These are phyloP conservation scores for Ennomos quercinarius DNA, from an alignment of 2,888 invertebrate species.

Conservation along the genomic window DNA sequence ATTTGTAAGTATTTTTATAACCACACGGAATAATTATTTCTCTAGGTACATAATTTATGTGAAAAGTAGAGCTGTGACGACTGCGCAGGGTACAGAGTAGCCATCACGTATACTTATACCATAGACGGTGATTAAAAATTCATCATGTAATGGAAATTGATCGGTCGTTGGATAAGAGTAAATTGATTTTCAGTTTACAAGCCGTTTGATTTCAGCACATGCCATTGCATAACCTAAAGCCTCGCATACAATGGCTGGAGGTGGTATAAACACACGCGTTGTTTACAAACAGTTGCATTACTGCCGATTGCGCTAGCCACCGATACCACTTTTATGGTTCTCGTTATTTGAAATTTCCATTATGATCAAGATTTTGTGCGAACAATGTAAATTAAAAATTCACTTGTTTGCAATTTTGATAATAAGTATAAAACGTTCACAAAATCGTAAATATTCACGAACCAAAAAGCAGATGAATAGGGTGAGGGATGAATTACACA, in stretches of 20 bases:
- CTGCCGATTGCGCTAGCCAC: conserved; percentile 56
- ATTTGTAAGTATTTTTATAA: too few species aligned
- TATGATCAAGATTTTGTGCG: conserved; percentile 22
- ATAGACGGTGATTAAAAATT: conserved; percentile 39
- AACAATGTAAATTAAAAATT: background rate
- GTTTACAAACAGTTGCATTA: conserved; percentile 80
- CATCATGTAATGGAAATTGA: conserved; percentile 43
- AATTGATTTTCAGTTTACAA: conserved; percentile 54
- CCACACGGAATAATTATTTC: too few species aligned
- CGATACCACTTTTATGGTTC: conserved; percentile 66
- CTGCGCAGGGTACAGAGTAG: too few species aligned
- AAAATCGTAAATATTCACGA: too few species aligned
- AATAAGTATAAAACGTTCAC: too few species aligned
- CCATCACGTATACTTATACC: background rate
- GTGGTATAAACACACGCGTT: conserved; percentile 63
- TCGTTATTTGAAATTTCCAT: conserved; percentile 68
- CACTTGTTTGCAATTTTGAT: too few species aligned
- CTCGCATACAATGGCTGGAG: conserved; percentile 63
- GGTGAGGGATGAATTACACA: too few species aligned
- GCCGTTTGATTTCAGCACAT: conserved; percentile 53
- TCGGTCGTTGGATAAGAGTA: conserved; percentile 36
- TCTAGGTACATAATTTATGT: too few species aligned
- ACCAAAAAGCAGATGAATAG: too few species aligned
- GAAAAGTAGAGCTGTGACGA: too few species aligned
- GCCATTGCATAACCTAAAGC: conserved; percentile 59